A percentile compares a stretch with the other conserved stretches of the same genome.
Conservation (phyloP, 35 echinoderm and acorn worm genomes). For the Lytechinus variegatus region DNA sequence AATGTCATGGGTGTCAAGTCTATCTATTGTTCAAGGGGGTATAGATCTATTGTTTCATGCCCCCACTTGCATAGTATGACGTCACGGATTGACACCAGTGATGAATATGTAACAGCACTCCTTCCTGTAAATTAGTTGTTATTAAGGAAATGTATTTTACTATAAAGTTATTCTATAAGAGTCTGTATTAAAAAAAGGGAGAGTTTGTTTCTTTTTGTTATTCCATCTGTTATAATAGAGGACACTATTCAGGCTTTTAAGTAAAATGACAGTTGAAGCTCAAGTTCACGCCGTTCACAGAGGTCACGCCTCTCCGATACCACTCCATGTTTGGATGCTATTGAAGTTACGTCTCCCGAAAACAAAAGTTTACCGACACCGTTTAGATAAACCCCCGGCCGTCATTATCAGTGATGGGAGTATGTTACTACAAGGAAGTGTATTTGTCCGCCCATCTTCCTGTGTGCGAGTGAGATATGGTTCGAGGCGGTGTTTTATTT, state of each 20-base stretch:
- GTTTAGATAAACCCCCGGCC: background rate
- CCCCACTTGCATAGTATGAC: no score
- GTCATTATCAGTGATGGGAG: background rate
- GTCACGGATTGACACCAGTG: no score
- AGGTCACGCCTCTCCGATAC: background rate
- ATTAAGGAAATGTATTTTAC: no score
- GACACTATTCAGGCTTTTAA: background rate
- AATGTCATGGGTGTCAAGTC: no score
- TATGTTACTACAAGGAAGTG: background rate
- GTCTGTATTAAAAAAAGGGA: no score
- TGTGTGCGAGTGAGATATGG: background rate
- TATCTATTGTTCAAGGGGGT: no score
- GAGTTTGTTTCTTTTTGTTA: no score
- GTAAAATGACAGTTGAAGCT: background rate
- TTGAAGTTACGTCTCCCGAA: background rate
- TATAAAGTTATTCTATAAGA: no score
- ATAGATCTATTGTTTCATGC: no score
- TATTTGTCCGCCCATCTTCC: background rate
- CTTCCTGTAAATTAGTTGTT: no score
- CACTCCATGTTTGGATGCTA: background rate
- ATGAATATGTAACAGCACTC: no score
- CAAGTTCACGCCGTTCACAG: background rate
- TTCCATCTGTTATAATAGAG: no score
- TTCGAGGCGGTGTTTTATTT: background rate
- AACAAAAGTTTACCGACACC: background rate